Evolutionary conservation across 1,140 invertebrate species (phyloP).

Genomic region (Drosophila rhopaloa): DNA sequence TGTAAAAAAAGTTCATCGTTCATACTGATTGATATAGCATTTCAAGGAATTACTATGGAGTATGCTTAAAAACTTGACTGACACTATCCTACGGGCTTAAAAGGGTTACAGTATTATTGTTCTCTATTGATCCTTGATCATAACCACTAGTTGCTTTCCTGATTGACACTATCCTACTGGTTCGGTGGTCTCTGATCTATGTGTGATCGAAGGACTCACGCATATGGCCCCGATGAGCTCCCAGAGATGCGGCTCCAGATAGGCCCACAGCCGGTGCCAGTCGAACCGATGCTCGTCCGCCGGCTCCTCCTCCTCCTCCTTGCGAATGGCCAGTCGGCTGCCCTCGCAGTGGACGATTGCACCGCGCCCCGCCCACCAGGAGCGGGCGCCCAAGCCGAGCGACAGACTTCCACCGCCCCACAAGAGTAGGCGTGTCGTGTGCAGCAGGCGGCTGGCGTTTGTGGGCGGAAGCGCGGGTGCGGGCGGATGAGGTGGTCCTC

Average conservation of each 20-base stretch:
- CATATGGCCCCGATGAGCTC: conserved; percentile 86
- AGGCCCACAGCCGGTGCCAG: conserved; percentile 88
- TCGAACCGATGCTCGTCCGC: conserved; percentile 85
- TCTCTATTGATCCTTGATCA: no score
- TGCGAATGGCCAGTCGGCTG: conserved; percentile 64
- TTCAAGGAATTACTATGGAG: no score
- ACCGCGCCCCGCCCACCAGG: conserved; percentile 34
- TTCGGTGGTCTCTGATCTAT: no score
- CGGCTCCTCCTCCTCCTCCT: conserved; percentile 73
- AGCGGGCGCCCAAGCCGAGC: conserved; percentile 55
- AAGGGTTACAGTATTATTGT: no score
- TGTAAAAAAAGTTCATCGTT: no score
- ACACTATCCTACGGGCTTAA: no score
- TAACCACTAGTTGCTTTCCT: neutral
- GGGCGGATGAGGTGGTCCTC: neutral
- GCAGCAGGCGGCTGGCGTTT: conserved; percentile 32
- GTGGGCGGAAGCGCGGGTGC: neutral
- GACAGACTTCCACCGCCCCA: conserved; percentile 63
- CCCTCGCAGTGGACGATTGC: conserved; percentile 59
- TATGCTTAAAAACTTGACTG: no score
- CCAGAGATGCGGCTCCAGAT: conserved; percentile 87
- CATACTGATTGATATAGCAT: no score
- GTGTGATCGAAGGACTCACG: conserved; percentile 82
- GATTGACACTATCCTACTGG: neutral
- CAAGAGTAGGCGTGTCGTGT: conserved; percentile 50